Percentiles rank a stretch among this genome's conserved stretches.
phyloP scores from a whole-genome alignment of 1,140 invertebrate genomes.

The Camponotus vicinus region DNA sequence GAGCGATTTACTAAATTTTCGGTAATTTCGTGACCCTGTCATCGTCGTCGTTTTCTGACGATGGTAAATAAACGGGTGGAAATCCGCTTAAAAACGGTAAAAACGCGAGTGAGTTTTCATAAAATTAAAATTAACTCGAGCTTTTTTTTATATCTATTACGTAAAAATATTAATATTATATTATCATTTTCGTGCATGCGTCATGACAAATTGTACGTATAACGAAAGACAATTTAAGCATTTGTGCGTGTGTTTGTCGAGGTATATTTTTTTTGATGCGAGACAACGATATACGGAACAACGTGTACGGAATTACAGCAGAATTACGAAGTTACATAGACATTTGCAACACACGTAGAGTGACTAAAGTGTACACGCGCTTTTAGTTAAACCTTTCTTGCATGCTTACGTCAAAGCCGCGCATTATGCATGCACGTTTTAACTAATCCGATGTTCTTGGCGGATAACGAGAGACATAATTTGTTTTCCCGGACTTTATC shows the following conservation, averaged over 20 bases:
- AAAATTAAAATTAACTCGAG: neutral
- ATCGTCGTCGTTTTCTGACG: neutral
- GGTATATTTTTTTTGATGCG: neutral
- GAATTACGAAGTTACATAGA: slow-evolving; percentile 1
- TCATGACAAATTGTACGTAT: neutral
- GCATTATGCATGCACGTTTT: slow-evolving; percentile 53
- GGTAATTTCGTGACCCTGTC: too few relatives aligned
- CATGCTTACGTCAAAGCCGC: slow-evolving; percentile 43
- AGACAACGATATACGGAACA: neutral
- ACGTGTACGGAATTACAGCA: neutral
- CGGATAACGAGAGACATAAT: slow-evolving; percentile 49
- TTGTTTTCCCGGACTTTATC: slow-evolving; percentile 30
- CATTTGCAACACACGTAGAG: neutral
- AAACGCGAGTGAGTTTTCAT: neutral
- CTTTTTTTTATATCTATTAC: neutral
- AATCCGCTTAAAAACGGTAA: neutral
- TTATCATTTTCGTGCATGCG: neutral
- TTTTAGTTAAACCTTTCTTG: neutral
- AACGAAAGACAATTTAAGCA: neutral
- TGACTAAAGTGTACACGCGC: neutral
- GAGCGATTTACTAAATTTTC: neutral
- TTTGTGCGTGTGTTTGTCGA: neutral
- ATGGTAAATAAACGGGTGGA: neutral
- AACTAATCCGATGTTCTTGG: slow-evolving; percentile 52
- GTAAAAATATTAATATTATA: slow-evolving; percentile 13